These are phyloP conservation scores for Ctenosaura bakeri DNA, from an alignment of 2,797 vertebrate species.

Conservation along the genomic window DNA sequence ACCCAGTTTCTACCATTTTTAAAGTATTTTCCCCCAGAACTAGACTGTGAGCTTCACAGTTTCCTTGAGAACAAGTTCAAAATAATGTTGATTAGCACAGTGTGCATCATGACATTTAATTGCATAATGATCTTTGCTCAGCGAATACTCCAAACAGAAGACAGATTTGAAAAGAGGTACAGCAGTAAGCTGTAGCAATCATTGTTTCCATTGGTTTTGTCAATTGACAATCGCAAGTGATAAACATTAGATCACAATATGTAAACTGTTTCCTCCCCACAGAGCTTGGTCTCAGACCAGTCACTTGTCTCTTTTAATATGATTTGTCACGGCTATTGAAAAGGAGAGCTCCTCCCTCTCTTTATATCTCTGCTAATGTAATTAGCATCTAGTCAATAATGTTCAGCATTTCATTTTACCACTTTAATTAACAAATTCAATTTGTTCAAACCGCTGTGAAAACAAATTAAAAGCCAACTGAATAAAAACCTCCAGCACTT, in stretches of 20 bases:
- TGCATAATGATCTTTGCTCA: conserved; percentile 76
- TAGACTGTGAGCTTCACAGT: conserved; percentile 61
- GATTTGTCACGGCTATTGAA: conserved; percentile 93
- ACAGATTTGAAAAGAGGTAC: conserved; percentile 73
- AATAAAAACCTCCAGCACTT: conserved; percentile 90
- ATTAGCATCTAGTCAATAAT: conserved; percentile 99
- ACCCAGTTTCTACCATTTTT: conserved; percentile 28
- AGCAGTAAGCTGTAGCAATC: conserved; percentile 72
- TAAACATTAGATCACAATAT: conserved; percentile 80
- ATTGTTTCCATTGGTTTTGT: conserved; percentile 76
- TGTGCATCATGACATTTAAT: conserved; percentile 74
- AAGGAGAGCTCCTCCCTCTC: conserved; percentile 85
- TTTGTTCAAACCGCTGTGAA: conserved; percentile 93
- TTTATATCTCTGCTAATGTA: conserved; percentile 94
- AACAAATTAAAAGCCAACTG: conserved; percentile 87
- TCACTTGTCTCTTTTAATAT: conserved; percentile 88
- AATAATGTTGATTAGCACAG: conserved; percentile 74
- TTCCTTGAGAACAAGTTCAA: conserved; percentile 71
- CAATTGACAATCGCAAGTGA: conserved; percentile 77
- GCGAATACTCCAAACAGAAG: conserved; percentile 69
- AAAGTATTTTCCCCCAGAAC: conserved; percentile 46
- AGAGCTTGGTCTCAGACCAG: conserved; percentile 82
- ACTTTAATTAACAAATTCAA: conserved; percentile 99
- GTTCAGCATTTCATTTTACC: conserved; percentile 99
- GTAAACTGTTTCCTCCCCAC: conserved; percentile 80